A percentile compares a stretch with the other conserved stretches of the same genome.
Evolutionary conservation across 2,797 vertebrate genomes (phyloP).

Genomic region (Anisognathus igniventris): DNA sequence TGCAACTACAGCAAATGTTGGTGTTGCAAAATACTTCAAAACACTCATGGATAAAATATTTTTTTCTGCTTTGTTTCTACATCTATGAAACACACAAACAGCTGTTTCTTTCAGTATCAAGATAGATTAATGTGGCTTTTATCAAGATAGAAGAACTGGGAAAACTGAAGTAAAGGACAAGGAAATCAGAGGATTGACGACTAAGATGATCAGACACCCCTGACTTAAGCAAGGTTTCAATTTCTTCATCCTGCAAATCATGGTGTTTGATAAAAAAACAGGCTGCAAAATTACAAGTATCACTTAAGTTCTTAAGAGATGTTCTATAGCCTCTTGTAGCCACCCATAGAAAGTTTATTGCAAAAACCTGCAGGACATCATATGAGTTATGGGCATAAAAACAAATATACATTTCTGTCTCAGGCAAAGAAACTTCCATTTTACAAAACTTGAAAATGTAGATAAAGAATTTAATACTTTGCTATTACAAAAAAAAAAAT

Average conservation of each 20-base stretch:
- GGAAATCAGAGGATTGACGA: neutral
- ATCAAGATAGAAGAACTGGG: neutral
- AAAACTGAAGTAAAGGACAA: neutral
- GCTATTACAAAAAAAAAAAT: neutral
- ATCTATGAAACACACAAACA: neutral
- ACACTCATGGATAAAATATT: neutral
- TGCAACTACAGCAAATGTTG: neutral
- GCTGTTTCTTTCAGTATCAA: neutral
- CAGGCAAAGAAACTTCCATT: neutral
- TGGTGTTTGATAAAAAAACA: neutral
- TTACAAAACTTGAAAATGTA: neutral
- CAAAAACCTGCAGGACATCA: neutral
- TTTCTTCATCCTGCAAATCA: neutral
- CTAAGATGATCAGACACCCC: neutral
- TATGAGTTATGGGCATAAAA: rapidly evolving
- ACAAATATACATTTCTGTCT: neutral
- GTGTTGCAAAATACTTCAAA: neutral
- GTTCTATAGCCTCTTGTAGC: neutral
- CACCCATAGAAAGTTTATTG: neutral
- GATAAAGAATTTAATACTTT: neutral
- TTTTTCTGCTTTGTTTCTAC: neutral
- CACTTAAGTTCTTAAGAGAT: neutral
- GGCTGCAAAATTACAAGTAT: neutral
- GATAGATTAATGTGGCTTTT: neutral
- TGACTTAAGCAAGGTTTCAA: neutral